Base-by-base conservation (phyloP, 2,888 invertebrate species). In the Limnephilus lunatus region DNA sequence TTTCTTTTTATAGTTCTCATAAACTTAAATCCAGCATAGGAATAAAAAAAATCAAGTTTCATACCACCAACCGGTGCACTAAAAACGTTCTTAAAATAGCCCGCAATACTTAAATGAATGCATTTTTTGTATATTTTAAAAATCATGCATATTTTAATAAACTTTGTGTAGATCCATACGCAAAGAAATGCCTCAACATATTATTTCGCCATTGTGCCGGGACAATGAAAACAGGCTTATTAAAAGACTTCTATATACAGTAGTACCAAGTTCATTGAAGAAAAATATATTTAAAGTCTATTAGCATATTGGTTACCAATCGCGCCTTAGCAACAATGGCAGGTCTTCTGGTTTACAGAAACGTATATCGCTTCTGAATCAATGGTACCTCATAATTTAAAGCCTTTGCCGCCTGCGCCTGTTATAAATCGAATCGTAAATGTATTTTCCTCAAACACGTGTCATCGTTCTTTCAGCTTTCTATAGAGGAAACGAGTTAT, bases 401-500 rank as follows among this genome's bases (percentile, higher is more conserved):
- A 39, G 39, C 81, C 12, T 53, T 68, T 32, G 68, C 87, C 68
- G 53, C 68, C 53, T 32, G 31, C 68, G 53, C 68, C 53, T 32
- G 31, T 44, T 32, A 80, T 88, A 88, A 88, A 35, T 35, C 35
- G 68, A 32, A 31, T 25, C 80, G 88, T 39, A 80, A 68, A 68
- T 89, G n/a, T 89, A 53, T 68, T 83, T 90, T 82, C n/a, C 85
- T 53, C 7, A 85, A 87, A 91, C 91, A 91, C 88, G 91, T 91
- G 91, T 88, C 68, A 68, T 81, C 32, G 44, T 81, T 31, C 15
- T 39, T 68, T 48, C 44, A 85, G 91, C 91, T 93, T 92, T 92
- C 90, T 91, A 91, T 44, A 85, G 25, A 88, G 88, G 82, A 83
- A 91, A 93, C 93, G 53, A 90, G 93, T 92, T 92, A 91, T 93